These are phyloP conservation scores for Halocynthia aurantium DNA, from an alignment of 23 tunicate genomes.

Conservation along the genomic window DNA sequence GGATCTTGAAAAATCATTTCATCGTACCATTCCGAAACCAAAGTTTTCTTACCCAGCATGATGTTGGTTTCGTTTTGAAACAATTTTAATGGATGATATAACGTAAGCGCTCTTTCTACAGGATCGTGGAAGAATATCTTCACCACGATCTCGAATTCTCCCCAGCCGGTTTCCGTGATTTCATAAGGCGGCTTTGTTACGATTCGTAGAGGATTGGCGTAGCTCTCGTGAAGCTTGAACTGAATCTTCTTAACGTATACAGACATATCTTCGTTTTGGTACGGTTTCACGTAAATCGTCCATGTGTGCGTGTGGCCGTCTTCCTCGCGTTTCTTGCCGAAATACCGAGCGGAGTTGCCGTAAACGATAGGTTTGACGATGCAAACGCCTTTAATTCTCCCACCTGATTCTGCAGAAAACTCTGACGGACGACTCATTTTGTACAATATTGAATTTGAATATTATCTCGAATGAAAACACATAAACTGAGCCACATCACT, in stretches of 20 bases:
- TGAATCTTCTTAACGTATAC: slow-evolving; percentile 90
- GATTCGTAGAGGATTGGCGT: slow-evolving; percentile 70
- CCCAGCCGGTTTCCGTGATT: slow-evolving; percentile 96
- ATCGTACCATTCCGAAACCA: slow-evolving; percentile 81
- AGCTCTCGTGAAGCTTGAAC: slow-evolving; percentile 92
- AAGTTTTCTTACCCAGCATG: slow-evolving; percentile 49
- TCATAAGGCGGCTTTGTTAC: slow-evolving; percentile 97
- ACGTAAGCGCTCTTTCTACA: slow-evolving; percentile 57
- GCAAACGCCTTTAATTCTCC: slow-evolving; percentile 70
- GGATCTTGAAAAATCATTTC: slow-evolving; percentile 98
- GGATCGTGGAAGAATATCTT: slow-evolving; percentile 90
- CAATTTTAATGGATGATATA: slow-evolving; percentile 71
- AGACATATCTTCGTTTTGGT: slow-evolving; percentile 92
- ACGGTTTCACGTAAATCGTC: slow-evolving; percentile 90
- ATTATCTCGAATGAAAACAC: too few species aligned
- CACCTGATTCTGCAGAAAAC: slow-evolving; percentile 44
- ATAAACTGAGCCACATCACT: too few species aligned
- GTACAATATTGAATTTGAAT: too few species aligned
- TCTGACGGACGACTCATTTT: slow-evolving; percentile 11
- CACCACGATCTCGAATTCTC: slow-evolving; percentile 90
- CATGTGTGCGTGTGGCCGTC: slow-evolving; percentile 98
- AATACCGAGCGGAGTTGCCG: slow-evolving; percentile 80
- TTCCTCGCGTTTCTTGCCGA: slow-evolving; percentile 91
- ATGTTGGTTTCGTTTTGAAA: slow-evolving; percentile 72
- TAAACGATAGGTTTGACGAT: slow-evolving; percentile 90